Evolutionary conservation across 2,888 invertebrate species (phyloP), one percentile per base, ranked within the genome.

Genomic region (Morpho deidamia): DNA sequence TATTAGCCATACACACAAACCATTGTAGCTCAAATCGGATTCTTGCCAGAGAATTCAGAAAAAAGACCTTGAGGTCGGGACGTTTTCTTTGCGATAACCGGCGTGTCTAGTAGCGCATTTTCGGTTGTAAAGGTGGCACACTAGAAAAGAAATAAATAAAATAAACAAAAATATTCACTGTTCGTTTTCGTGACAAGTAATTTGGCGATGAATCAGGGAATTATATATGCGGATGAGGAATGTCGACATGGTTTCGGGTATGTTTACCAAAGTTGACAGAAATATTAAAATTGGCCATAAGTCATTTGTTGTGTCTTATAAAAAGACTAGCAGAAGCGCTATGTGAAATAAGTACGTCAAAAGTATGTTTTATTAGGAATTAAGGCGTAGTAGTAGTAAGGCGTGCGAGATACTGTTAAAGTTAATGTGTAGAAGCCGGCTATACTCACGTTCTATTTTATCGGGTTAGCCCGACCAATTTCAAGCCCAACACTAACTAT

Each of bases 191-290:
- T 46, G 56, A 56, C 79, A 76, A 70, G 58, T 71, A 69, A 72
- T 62, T 80, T 80, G 83, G 83, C 84, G 75, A 78, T 76, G 77
- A 63, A 64, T 71, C 68, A 68, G 62, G 65, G 62, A 64, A 63
- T 61, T 69, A 65, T 62, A 62, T 60, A 61, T 64, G 63, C 63
- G 64, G 68, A 66, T 78, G 59, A 45, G 61, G 49, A 51, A 65
- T 88, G 86, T 80, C 83, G 62, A 74, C 82, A 61, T 82, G 81
- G 80, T 79, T 86, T 68, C 74, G 81, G 83, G 86, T 88, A 85
- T 75, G 84, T 84, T 63, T 56, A 45, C 33, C 14, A 33, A 51
- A 33, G 12, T 54, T 35, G 33, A 34, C 12, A 9, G 45, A 23
- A 32, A 38, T 12, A 33, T 9, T 44, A 37, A n/a, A n/a, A 44